Evolutionary conservation across 30 jellyfish, hydroid and myxozoan genomes (phyloP).

Genomic region (Aurelia sp.): DNA sequence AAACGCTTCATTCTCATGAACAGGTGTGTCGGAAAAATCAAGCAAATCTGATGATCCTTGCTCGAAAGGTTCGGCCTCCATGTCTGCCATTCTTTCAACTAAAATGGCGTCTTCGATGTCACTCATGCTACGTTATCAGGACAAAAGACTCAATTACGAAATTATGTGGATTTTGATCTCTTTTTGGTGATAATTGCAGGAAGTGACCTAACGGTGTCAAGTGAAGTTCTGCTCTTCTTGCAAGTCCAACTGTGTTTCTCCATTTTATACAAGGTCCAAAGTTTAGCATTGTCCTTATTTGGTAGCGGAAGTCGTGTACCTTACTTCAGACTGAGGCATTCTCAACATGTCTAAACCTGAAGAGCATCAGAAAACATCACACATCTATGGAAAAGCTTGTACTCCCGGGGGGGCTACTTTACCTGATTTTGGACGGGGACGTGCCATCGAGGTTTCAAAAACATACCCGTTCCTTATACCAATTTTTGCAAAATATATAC

Average conservation of each 20-base stretch:
- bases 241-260: background rate
- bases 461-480: no score
- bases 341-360: no score
- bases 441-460: no score
- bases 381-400: no score
- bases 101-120: constrained; percentile 64
- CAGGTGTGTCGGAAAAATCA: constrained; percentile 60
- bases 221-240: background rate
- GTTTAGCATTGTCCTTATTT: constrained; percentile 29
- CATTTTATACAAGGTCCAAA: constrained; percentile 12
- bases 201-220: background rate
- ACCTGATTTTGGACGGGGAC: no score
- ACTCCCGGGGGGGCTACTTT: no score
- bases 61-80: constrained; percentile 62
- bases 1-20: constrained; percentile 36
- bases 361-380: no score
- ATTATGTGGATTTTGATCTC: constrained; percentile 1
- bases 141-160: background rate
- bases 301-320: constrained; percentile 1
- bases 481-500: no score
- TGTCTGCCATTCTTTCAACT: constrained; percentile 65
- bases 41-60: constrained; percentile 36
- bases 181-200: background rate
- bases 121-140: constrained; percentile 35
- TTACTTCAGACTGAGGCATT: no score